Conservation (phyloP, 2,888 invertebrate species). For the Papilio protenor region DNA sequence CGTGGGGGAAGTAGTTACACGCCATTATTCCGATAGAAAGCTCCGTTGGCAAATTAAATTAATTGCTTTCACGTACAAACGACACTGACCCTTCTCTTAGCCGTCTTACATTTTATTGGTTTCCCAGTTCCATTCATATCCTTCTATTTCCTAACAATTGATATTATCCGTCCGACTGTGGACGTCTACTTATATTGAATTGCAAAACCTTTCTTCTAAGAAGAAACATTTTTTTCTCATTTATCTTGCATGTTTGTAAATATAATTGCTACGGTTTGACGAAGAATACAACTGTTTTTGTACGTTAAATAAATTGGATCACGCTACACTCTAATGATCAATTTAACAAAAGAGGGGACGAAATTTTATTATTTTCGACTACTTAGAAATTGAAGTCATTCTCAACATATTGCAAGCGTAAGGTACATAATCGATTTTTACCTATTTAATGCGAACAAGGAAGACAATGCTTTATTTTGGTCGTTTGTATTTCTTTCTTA, state of each 20-base stretch:
- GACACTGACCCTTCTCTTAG: slow-evolving; percentile 16
- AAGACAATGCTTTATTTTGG: no score
- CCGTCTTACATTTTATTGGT: slow-evolving; percentile 26
- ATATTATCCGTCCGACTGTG: background rate
- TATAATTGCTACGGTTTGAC: no score
- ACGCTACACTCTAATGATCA: slow-evolving; percentile 26
- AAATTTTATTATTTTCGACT: slow-evolving; percentile 33
- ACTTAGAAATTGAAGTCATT: slow-evolving; percentile 31
- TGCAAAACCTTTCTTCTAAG: background rate
- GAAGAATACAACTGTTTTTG: no score
- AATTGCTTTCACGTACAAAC: slow-evolving; percentile 40
- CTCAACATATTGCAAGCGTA: slow-evolving; percentile 3
- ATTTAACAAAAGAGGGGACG: slow-evolving; percentile 27
- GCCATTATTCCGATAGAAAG: slow-evolving; percentile 28
- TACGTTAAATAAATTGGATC: slow-evolving; percentile 28
- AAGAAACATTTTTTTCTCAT: background rate
- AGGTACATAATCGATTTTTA: slow-evolving; percentile 23
- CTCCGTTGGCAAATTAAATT: slow-evolving; percentile 34
- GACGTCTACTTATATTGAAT: background rate
- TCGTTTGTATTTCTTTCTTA: no score
- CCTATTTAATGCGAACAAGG: slow-evolving; percentile 7
- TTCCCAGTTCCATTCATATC: background rate
- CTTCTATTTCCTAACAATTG: background rate
- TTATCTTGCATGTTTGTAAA: background rate
- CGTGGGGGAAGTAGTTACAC: slow-evolving; percentile 29